Percentiles rank a stretch among this genome's conserved stretches.
Conservation (phyloP, 2,113 vertebrate genomes). For the Pangasianodon gigas region DNA sequence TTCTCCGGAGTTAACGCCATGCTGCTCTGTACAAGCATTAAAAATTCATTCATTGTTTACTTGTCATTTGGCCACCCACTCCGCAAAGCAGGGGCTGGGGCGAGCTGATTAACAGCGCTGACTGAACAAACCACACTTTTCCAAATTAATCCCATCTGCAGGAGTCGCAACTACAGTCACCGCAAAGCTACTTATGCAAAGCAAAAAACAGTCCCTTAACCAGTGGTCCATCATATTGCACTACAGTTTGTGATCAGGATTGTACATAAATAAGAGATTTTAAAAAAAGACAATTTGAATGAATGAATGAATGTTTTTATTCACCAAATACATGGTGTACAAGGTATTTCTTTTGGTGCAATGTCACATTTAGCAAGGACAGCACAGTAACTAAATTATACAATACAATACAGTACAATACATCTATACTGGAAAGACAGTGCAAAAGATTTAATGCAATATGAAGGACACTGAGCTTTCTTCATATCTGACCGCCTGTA, state of each 20-base stretch:
- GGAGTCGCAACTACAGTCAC: conserved; percentile 1
- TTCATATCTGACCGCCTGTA: not conserved
- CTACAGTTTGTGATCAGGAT: not conserved
- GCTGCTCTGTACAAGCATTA: conserved; percentile 5
- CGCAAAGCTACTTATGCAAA: not conserved
- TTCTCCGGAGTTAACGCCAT: conserved; percentile 3
- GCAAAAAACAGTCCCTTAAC: not conserved
- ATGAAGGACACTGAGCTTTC: not conserved
- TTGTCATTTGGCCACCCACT: conserved; percentile 36
- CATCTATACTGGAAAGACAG: not conserved
- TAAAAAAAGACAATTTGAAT: not conserved
- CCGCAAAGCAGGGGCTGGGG: not conserved
- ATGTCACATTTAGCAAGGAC: not conserved
- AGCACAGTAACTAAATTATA: not conserved
- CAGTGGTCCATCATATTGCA: not conserved
- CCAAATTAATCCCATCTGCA: conserved; percentile 40
- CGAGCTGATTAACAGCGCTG: conserved; percentile 45
- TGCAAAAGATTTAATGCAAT: not conserved
- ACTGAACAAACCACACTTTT: conserved; percentile 2
- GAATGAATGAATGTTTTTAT: not conserved
- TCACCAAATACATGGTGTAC: not conserved
- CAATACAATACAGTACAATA: not conserved
- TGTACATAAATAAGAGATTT: not conserved
- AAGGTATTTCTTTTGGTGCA: not conserved
- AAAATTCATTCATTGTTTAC: conserved; percentile 37